Conservation (phyloP, 2,888 invertebrate genomes). For the Cepaea hortensis region DNA sequence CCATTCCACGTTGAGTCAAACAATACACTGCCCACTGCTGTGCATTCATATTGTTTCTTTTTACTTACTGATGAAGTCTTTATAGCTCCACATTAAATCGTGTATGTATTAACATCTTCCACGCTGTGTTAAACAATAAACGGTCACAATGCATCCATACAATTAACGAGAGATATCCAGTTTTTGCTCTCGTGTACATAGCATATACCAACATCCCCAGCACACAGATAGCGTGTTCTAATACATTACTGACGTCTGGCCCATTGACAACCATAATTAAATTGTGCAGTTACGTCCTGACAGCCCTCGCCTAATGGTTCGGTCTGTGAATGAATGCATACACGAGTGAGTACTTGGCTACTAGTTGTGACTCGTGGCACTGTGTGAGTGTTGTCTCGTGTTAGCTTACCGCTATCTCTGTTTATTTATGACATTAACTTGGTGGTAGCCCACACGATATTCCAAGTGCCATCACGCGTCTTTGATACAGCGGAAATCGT, state of each 20-base stretch:
- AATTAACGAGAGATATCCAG: too few relatives aligned
- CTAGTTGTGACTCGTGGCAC: neutral
- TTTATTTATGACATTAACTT: neutral
- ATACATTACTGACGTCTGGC: conserved; percentile 13
- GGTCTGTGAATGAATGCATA: neutral
- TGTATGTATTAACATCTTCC: too few relatives aligned
- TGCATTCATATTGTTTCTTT: too few relatives aligned
- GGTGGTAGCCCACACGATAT: too few relatives aligned
- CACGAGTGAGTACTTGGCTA: neutral
- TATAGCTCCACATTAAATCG: too few relatives aligned
- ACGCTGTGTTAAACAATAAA: too few relatives aligned
- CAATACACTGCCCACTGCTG: too few relatives aligned
- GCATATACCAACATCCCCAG: neutral
- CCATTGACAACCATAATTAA: conserved; percentile 11
- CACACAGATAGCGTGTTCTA: neutral
- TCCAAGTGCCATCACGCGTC: too few relatives aligned
- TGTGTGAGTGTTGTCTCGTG: neutral
- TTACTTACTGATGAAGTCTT: too few relatives aligned
- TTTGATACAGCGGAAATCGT: too few relatives aligned
- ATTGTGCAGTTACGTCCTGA: neutral
- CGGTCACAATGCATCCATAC: too few relatives aligned
- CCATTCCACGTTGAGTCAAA: too few relatives aligned
- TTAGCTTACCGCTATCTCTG: neutral
- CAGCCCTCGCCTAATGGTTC: neutral
- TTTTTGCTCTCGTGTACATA: neutral